A percentile compares a stretch with the other conserved stretches of the same genome.
Evolutionary conservation across 2,113 vertebrate genomes (phyloP).

Genomic region (Tursiops truncatus): DNA sequence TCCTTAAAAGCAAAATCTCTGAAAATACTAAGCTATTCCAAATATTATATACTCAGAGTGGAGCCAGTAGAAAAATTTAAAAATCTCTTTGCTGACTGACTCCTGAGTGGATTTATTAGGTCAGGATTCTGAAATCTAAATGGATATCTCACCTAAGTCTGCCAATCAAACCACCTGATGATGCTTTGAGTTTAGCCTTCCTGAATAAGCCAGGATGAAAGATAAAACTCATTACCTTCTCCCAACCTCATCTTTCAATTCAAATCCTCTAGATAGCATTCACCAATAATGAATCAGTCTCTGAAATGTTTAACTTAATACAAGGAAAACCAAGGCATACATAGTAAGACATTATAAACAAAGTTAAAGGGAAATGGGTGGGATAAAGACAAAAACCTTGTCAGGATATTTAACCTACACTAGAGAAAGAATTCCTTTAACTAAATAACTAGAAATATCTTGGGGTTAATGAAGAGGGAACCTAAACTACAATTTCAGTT

Average conservation of each 20-base stretch:
- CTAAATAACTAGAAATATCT: neutral
- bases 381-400: neutral
- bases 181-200: neutral
- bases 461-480: neutral
- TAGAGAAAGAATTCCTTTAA: neutral
- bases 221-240: neutral
- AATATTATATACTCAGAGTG: neutral
- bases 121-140: constrained; percentile 18
- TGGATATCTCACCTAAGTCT: neutral
- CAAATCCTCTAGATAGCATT: neutral
- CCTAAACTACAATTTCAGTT: constrained; percentile 24
- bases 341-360: constrained; percentile 10
- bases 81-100: constrained; percentile 25
- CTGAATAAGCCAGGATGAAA: neutral
- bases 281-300: neutral
- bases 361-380: neutral
- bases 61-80: neutral
- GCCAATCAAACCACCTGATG: neutral
- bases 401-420: neutral
- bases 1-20: constrained; percentile 28
- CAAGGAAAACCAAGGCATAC: neutral
- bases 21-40: neutral
- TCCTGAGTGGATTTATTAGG: neutral
- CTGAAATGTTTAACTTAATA: constrained; percentile 22
- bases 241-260: constrained; percentile 22